A percentile compares a stretch with the other conserved stretches of the same genome.
Conservation (phyloP, 2,113 vertebrate species). For the Aptenodytes patagonicus region DNA sequence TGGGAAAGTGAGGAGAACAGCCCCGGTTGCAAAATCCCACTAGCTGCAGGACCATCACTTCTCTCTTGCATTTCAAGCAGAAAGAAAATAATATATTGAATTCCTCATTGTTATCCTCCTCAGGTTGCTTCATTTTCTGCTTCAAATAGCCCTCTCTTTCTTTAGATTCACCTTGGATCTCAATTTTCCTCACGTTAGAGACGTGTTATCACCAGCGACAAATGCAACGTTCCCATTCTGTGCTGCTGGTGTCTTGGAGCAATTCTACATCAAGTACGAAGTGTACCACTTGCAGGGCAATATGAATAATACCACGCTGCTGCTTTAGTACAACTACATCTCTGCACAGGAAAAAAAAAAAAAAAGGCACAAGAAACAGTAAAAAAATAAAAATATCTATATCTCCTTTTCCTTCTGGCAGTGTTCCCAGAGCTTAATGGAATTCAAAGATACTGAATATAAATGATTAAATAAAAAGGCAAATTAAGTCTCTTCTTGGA, state of each 20-base stretch:
- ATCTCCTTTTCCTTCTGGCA: constrained; percentile 10
- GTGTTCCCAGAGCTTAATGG: background rate
- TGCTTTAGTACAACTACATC: background rate
- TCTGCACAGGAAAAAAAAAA: background rate
- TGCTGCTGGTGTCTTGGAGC: background rate
- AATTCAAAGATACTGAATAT: background rate
- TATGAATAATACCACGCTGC: background rate
- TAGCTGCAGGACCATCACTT: background rate
- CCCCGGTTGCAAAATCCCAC: background rate
- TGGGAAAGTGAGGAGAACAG: background rate
- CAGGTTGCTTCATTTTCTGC: background rate
- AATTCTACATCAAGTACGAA: background rate
- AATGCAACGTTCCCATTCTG: background rate
- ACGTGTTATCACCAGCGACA: background rate
- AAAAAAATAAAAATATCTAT: background rate
- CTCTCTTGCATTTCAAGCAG: background rate
- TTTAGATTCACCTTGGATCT: background rate
- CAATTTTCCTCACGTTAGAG: background rate
- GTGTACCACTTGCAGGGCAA: background rate
- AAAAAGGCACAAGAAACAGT: background rate
- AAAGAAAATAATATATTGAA: background rate
- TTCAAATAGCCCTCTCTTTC: background rate
- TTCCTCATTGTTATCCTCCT: background rate
- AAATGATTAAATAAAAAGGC: background rate
- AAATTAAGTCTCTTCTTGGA: background rate